Evolutionary conservation across 2,113 vertebrate species (phyloP).

Genomic region (Poeciliopsis turrubarensis): DNA sequence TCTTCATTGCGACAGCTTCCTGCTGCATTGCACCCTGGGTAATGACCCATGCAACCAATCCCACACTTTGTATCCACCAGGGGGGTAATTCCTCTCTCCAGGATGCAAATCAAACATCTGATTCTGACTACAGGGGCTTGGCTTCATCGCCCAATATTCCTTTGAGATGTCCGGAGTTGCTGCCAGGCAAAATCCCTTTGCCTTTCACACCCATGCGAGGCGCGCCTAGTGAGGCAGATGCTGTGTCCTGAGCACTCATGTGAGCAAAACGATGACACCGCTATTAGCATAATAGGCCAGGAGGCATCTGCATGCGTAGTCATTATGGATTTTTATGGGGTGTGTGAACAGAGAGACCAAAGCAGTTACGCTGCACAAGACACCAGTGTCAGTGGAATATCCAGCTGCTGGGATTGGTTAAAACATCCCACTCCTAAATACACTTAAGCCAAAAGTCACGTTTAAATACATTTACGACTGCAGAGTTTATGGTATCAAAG

Average conservation of each 20-base stretch:
- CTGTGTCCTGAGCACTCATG: conserved; percentile 70
- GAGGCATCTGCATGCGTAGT: conserved; percentile 64
- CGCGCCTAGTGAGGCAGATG: conserved; percentile 67
- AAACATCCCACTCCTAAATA: conserved; percentile 11
- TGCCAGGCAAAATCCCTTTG: conserved; percentile 62
- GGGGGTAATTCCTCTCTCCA: conserved; percentile 65
- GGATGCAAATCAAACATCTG: conserved; percentile 75
- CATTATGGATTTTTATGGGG: conserved; percentile 74
- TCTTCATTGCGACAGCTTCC: conserved; percentile 45
- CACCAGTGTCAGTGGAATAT: conserved; percentile 17
- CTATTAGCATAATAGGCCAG: conserved; percentile 74
- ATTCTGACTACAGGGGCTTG: conserved; percentile 60
- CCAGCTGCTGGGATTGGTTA: conserved; percentile 18
- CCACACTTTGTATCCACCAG: conserved; percentile 62
- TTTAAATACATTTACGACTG: conserved; percentile 28
- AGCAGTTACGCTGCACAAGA: conserved; percentile 58
- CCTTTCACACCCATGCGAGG: conserved; percentile 49
- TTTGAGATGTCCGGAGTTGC: conserved; percentile 65
- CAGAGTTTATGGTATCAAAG: no score
- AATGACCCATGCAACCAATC: conserved; percentile 71
- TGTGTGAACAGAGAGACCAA: conserved; percentile 66
- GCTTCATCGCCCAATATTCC: conserved; percentile 57
- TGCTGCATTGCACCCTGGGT: conserved; percentile 67
- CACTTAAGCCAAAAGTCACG: conserved; percentile 16
- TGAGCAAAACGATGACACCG: conserved; percentile 74